Evolutionary conservation across 1,140 invertebrate genomes (phyloP), one percentile per base, ranked within the genome.

Genomic region (Aphidius gifuensis): DNA sequence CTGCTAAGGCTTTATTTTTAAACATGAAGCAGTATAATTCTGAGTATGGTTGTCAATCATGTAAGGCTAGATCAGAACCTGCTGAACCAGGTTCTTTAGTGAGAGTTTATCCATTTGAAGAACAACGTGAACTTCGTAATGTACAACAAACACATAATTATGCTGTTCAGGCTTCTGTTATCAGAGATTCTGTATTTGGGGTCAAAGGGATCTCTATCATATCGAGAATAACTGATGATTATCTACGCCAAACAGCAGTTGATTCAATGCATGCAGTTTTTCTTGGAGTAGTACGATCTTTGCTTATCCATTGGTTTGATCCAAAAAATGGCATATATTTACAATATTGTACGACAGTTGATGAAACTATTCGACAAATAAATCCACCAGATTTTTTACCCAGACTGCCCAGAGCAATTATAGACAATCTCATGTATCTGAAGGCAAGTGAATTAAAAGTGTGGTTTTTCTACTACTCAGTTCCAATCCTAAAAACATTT

Each of bases 391-490:
- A 6, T 40, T 62, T 59, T 38, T 53, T 60, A 5, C 32, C 38
- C 2, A 53, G 62, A 67, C n/a, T 50, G n/a, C 60, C n/a, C n/a
- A n/a, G n/a, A n/a, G n/a, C n/a, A n/a, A n/a, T n/a, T n/a, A n/a
- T n/a, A n/a, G n/a, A n/a, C 65, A 64, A 62, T 46, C 55, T 11
- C 58, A 58, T n/a, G 58, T 63, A 48, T 58, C 51, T n/a, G 56
- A 58, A 58, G 9, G 39, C 2, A 59, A 42, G 48, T 38, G 58
- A 9, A 62, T 59, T 7, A 60, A 64, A n/a, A n/a, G n/a, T n/a
- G n/a, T n/a, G n/a, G n/a, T n/a, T n/a, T n/a, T n/a, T n/a, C n/a
- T n/a, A n/a, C 40, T 66, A 55, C 44, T 61, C 51, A 9, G 2
- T 62, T 32, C 53, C 50, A 39, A 23, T 66, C 2, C 42, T 66